Conservation (phyloP, 2,888 invertebrate genomes). For the Apomyelois bistriatella region DNA sequence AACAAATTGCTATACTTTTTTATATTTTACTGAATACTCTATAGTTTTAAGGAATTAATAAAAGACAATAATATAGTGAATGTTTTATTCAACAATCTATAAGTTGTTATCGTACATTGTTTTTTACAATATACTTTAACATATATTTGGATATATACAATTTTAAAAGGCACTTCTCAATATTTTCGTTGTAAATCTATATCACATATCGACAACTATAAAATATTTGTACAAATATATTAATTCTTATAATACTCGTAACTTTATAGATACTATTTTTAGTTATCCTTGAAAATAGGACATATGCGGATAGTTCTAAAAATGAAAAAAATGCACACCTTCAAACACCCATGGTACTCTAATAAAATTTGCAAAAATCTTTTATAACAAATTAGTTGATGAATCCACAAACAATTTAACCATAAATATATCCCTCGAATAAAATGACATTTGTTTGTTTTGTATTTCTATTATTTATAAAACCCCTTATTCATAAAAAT, state of each 20-base stretch:
- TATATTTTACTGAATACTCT: constrained; percentile 17
- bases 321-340: too few relatives aligned
- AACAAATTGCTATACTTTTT: constrained; percentile 64
- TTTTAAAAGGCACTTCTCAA: constrained; percentile 63
- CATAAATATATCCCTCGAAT: too few relatives aligned
- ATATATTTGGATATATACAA: constrained; percentile 40
- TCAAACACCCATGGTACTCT: too few relatives aligned
- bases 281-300: too few relatives aligned
- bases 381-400: too few relatives aligned
- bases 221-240: constrained; percentile 48
- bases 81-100: constrained; percentile 62
- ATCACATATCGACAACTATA: constrained; percentile 66
- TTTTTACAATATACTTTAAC: constrained; percentile 38
- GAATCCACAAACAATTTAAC: too few relatives aligned
- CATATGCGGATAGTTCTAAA: too few relatives aligned
- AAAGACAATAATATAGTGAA: constrained; percentile 31
- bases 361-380: too few relatives aligned
- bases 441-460: too few relatives aligned
- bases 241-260: constrained; percentile 32
- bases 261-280: constrained; percentile 6
- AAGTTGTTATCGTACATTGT: constrained; percentile 43
- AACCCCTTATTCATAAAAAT: too few relatives aligned
- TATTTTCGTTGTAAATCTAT: constrained; percentile 65
- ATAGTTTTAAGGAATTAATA: not conserved
- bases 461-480: too few relatives aligned